Conservation (phyloP, 2,113 vertebrate genomes). For the Boulengeromyrus knoepffleri region DNA sequence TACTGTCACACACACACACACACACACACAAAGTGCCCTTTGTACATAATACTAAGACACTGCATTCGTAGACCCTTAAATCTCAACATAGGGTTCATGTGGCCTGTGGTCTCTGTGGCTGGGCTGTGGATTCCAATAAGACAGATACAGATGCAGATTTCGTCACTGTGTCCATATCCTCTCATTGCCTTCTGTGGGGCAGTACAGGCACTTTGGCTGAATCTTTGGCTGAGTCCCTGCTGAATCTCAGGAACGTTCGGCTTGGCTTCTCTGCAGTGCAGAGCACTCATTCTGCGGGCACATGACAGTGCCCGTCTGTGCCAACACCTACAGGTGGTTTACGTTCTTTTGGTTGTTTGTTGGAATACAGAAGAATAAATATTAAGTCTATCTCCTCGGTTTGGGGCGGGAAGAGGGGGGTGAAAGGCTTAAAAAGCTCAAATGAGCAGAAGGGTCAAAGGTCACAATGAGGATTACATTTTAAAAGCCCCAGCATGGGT, state of each 20-base stretch:
- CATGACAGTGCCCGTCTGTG: not conserved
- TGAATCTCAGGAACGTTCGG: not conserved
- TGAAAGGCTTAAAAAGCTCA: not conserved
- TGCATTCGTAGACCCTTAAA: not conserved
- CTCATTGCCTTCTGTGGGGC: not conserved
- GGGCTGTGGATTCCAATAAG: not conserved
- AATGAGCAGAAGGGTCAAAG: not conserved
- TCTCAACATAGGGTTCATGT: not conserved
- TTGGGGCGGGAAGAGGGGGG: not conserved
- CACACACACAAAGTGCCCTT: not conserved
- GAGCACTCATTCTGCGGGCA: not conserved
- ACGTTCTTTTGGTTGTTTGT: not conserved
- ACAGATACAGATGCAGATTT: not conserved
- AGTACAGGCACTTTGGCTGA: not conserved
- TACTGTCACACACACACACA: not conserved
- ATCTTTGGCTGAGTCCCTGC: not conserved
- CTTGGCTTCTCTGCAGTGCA: not conserved
- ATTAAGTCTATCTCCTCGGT: not conserved
- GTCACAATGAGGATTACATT: not conserved
- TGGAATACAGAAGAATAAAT: not conserved
- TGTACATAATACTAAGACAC: not conserved
- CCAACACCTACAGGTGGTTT: not conserved
- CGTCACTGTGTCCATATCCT: not conserved
- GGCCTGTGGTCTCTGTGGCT: not conserved
- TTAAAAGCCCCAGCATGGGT: not conserved